Base-by-base conservation (phyloP, 1,140 invertebrate genomes). In the Camponotus pennsylvanicus region DNA sequence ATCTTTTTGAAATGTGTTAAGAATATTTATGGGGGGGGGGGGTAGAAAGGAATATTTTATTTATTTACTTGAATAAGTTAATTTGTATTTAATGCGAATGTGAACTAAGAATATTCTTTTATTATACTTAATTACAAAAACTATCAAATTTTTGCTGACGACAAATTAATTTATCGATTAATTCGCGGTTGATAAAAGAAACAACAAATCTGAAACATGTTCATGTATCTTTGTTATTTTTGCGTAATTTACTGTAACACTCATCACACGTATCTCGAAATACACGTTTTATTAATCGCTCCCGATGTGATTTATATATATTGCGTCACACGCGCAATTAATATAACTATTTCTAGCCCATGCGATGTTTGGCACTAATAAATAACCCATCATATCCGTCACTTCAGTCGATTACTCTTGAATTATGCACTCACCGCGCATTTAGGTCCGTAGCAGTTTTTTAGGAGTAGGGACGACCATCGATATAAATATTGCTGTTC, bases 361-460 rank as follows among this genome's bases (percentile, higher is more conserved):
- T 21, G 37, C 6, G 34, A 70, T 79, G 70, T 80, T 40, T 57
- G 64, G 18, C 42, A 45, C 34, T 69, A 69, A 80, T 57, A 80
- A 80, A 80, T 70, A 49, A 18, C 37, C 21, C 52, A 32, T 80
- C 52, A 21, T 8, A 70, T 13, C 49, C 37, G 64, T 42, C 49
- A 80, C 15, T 42, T 15, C 40, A 40, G 52, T 80, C 49, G 66
- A 80, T 80, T 42, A 70, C 34, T 42, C 37, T 69, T 70, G 37
- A 80, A 70, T 80, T 57, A 80, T 80, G 78, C 49, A 59, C 21
- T 57, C 66, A 42, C 15, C 40, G 49, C 15, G 64, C 49, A 78
- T 49, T 70, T 80, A 70, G 37, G 37, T 18, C 34, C 15, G 27
- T 0, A 40, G 37, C 37, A 21, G 64, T 57, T 13, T 70, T 70